Conservation (phyloP, 2,113 vertebrate genomes). For the Ornithorhynchus anatinus region DNA sequence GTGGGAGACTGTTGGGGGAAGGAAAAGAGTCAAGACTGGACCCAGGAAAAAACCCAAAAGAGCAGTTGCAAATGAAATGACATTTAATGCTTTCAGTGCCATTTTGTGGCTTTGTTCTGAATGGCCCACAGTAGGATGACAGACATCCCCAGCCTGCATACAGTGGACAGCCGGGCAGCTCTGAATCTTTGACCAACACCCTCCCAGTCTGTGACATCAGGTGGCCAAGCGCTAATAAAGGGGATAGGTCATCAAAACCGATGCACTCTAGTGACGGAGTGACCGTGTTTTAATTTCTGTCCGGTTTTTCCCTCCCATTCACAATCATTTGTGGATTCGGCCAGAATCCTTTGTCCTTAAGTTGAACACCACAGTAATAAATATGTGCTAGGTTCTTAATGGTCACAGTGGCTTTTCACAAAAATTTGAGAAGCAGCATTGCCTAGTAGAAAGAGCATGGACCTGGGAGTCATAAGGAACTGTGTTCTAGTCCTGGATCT, state of each 20-base stretch:
- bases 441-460: too few relatives aligned
- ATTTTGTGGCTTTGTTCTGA: neutral
- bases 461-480: too few relatives aligned
- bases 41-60: neutral
- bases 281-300: conserved; percentile 60
- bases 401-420: conserved; percentile 56
- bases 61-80: neutral
- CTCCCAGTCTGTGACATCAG: conserved; percentile 5
- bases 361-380: conserved; percentile 52
- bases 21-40: too few relatives aligned
- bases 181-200: neutral
- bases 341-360: conserved; percentile 31
- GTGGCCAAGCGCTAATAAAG: neutral
- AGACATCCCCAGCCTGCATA: fast-evolving
- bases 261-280: conserved; percentile 32
- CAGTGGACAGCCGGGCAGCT: neutral
- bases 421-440: too few relatives aligned
- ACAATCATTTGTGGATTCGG: conserved; percentile 34
- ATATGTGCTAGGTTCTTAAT: conserved; percentile 59
- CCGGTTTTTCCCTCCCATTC: conserved; percentile 46
- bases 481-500: too few relatives aligned
- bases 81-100: neutral
- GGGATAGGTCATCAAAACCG: conserved; percentile 56
- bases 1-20: too few relatives aligned
- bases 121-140: neutral